Percentiles rank a stretch among this genome's conserved stretches.
Evolutionary conservation across 2,113 vertebrate species (phyloP).

Genomic region (Verasper variegatus): DNA sequence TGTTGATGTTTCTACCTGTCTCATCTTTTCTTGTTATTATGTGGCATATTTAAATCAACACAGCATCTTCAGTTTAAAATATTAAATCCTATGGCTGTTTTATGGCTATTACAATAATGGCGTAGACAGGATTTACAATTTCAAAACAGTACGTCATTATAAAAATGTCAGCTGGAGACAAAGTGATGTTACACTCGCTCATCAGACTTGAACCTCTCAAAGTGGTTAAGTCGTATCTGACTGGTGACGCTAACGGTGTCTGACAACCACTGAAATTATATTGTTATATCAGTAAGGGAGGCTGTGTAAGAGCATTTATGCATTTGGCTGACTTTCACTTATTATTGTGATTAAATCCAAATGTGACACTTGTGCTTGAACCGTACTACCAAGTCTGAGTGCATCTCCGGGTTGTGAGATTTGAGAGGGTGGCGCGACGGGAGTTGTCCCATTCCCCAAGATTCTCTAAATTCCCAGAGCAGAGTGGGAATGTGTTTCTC

Average conservation of each 20-base stretch:
- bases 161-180: neutral
- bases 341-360: neutral
- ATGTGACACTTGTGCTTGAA: slow-evolving; percentile 13
- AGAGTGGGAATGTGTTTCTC: slow-evolving; percentile 34
- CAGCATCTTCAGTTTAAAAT: neutral
- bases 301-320: neutral
- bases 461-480: slow-evolving; percentile 51
- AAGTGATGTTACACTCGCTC: slow-evolving; percentile 2
- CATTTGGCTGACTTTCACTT: slow-evolving; percentile 1
- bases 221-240: neutral
- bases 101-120: neutral
- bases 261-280: slow-evolving; percentile 11
- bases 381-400: neutral
- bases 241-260: neutral
- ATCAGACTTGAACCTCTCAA: neutral
- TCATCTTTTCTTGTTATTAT: neutral
- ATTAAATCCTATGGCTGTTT: slow-evolving; percentile 1
- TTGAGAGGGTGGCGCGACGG: slow-evolving; percentile 18
- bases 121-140: neutral
- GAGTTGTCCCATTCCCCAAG: slow-evolving; percentile 48
- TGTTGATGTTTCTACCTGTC: neutral
- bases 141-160: slow-evolving; percentile 5
- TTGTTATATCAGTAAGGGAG: neutral
- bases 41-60: neutral
- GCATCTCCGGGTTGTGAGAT: neutral